A percentile compares a stretch with the other conserved stretches of the same genome.
Conservation (phyloP, 1,140 invertebrate species). For the Drosophila parabipectinata region DNA sequence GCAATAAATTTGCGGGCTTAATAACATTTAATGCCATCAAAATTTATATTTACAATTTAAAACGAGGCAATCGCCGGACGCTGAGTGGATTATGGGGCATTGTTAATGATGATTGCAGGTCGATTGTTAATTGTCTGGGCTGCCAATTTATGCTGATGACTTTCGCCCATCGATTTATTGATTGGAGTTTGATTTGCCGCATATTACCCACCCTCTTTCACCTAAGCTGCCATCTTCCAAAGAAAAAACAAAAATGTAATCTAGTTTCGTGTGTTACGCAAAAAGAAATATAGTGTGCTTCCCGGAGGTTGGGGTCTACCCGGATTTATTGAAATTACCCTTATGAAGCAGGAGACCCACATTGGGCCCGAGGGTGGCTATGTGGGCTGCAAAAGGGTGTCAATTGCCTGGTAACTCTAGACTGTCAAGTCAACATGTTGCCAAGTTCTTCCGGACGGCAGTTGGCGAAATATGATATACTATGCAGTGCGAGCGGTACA, state of each 20-base stretch:
- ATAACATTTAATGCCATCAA: constrained; percentile 78
- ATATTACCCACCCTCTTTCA: constrained; percentile 6
- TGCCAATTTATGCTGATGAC: constrained; percentile 76
- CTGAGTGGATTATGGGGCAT: constrained; percentile 76
- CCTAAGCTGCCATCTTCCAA: constrained; percentile 30
- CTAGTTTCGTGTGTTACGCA: constrained; percentile 61
- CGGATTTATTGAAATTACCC: constrained; percentile 80
- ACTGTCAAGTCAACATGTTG: constrained; percentile 80
- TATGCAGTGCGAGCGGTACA: constrained; percentile 46
- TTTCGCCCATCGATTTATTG: constrained; percentile 75
- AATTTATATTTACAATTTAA: constrained; percentile 80
- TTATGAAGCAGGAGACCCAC: constrained; percentile 35
- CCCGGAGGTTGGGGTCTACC: constrained; percentile 8
- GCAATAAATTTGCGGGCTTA: constrained; percentile 66
- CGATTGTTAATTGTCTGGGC: constrained; percentile 73
- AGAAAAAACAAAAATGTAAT: constrained; percentile 53
- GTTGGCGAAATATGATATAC: constrained; percentile 73
- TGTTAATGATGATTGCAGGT: constrained; percentile 78
- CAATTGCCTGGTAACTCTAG: constrained; percentile 71
- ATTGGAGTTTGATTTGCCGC: constrained; percentile 45
- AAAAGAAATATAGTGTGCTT: constrained; percentile 48
- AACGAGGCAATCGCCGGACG: constrained; percentile 65
- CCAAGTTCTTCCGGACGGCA: constrained; percentile 52
- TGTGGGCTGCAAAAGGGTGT: constrained; percentile 73
- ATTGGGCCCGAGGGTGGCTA: constrained; percentile 41